Evolutionary conservation across 2,888 invertebrate genomes (phyloP), one percentile per base, ranked within the genome.

Genomic region (Microctonus brassicae): DNA sequence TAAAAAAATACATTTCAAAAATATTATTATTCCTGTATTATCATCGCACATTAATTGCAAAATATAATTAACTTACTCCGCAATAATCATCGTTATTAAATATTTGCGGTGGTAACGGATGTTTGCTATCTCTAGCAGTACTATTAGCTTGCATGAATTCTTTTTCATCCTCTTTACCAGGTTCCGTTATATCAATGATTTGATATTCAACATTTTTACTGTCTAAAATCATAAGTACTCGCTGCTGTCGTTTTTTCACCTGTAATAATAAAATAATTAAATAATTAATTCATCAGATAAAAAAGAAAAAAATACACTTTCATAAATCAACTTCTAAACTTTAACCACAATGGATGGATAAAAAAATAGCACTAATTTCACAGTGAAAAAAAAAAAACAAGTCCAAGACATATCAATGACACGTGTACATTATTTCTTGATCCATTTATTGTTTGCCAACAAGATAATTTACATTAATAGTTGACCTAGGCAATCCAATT

Each of bases 221-320:
- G 84, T 97, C 97, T 83, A 99, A 89, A 84, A 97, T 95, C 94
- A 98, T 95, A 81, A 95, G 88, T 70, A 98, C 96, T 77, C 97
- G 92, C 87, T 97, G 97, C 88, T 98, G 98, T 81, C 97, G 92
- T 89, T 98, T 98, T 89, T 97, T 97, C 78, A 98, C 96, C 98
- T 98, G 86, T 71, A 89, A 89, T 70, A 60, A 67, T 47, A 24
- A 24, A 63, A 10, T 63, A 24, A 22, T 22, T 24, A 42, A n/a
- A 26, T 29, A n/a, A 26, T 29, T 29, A 29, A 29, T 29, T 29
- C 3, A 29, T 29, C 7, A 29, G 7, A 29, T 29, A 29, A 29
- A 29, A 5, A n/a, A 55, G 11, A 2, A 11, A 10, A 55, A 55
- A 24, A 20, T 55, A 55, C 3, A 55, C 13, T 5, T 20, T 24